Percentiles rank a stretch among this genome's conserved stretches.
Evolutionary conservation across 2,888 invertebrate species (phyloP).

Genomic region (Nemurella pictetii): DNA sequence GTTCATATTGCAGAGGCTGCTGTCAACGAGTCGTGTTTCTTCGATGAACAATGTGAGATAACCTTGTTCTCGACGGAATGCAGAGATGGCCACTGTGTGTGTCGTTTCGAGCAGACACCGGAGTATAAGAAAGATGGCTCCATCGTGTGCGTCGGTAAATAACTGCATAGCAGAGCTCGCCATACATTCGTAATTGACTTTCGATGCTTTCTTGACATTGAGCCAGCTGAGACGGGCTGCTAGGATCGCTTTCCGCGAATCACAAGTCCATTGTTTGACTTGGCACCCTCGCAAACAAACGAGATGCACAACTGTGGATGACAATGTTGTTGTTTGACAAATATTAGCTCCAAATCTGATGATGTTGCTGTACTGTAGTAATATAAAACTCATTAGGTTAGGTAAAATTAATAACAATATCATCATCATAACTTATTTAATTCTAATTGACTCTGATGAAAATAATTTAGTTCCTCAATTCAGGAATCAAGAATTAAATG

Average conservation of each 20-base stretch:
- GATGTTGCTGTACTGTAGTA: too few species aligned
- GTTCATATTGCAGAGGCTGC: conserved; percentile 66
- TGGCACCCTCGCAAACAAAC: conserved; percentile 1
- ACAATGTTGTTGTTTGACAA: neutral
- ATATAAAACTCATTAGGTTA: too few species aligned
- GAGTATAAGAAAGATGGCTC: conserved; percentile 69
- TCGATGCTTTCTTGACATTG: too few species aligned
- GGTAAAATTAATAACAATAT: too few species aligned
- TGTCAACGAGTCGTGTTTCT: conserved; percentile 80
- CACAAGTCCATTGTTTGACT: neutral
- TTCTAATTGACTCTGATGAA: too few species aligned
- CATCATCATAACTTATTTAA: too few species aligned
- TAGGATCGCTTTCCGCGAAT: neutral
- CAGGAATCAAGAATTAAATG: too few species aligned
- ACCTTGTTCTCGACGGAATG: conserved; percentile 76
- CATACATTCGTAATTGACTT: neutral
- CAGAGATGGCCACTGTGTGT: conserved; percentile 74
- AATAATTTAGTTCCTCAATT: too few species aligned
- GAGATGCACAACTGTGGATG: neutral
- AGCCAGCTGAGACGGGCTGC: too few species aligned
- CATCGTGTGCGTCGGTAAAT: conserved; percentile 74
- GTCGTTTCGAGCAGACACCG: conserved; percentile 78
- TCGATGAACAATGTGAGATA: conserved; percentile 82
- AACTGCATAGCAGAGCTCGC: neutral
- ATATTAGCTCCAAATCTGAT: too few species aligned